Evolutionary conservation across 1,140 invertebrate genomes (phyloP), one percentile per base, ranked within the genome.

Genomic region (Tenebrio molitor): DNA sequence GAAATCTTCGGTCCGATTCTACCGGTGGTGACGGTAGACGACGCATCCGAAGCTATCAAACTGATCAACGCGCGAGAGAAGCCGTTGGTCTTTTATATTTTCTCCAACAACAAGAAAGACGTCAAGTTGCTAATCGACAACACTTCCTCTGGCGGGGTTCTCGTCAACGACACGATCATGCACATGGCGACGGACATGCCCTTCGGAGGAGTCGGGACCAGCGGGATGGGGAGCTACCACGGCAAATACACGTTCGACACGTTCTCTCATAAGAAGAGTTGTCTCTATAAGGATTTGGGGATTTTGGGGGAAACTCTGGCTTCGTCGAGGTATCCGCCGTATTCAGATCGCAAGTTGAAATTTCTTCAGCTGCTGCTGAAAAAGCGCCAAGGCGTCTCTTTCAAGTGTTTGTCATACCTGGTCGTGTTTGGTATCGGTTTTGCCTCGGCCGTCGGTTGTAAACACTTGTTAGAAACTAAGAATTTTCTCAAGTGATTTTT

Each of bases 1-100:
- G 97, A 96, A 85, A 96, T 98, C 80, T 98, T 98, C 85, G 97
- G 97, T 1, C 97, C 97, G 1, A 89, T 98, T 79, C 86, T 98
- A 71, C 96, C 97, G 5, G 94, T 98, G 77, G 80, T 96, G 1
- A 91, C 87, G 66, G 88, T 97, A 1, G 88, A 91, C 63, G 93
- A 92, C 84, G 91, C 91, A 8, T 92, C 91, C 69, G 95, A 97
- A 83, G 96, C 96, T 0, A 95, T 97, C 50, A 88, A 92, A 76
- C 95, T 93, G 76, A 95, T 96, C 72, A 95, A 93, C 79, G 84
- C 85, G 7, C 25, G 75, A 0, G 78, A 79, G 39, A 80, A 80
- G 68, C 95, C 96, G 63, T 88, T 98, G 80, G 90, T 93, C 78
- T 81, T 96, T 81, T 97, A 98, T 85, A 84, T 96, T 78, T 98